phyloP scores from a whole-genome alignment of 2,797 vertebrate genomes.

The Cyprinella venusta region DNA sequence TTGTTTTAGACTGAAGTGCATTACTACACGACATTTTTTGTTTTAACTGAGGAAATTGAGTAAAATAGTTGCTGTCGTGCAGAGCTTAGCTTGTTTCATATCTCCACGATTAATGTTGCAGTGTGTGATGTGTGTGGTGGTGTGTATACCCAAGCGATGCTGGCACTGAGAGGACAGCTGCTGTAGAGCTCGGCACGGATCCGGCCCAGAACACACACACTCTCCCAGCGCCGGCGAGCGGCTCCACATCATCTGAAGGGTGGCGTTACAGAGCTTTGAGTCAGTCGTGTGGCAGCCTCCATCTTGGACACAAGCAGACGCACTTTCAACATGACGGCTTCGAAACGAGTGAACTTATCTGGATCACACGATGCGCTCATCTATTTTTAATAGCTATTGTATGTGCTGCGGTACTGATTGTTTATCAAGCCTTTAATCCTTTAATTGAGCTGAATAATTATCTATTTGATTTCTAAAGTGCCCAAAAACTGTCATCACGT shows the following conservation, averaged over 20 bases:
- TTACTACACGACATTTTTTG: too few species aligned
- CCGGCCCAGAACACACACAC: constrained; percentile 79
- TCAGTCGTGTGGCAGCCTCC: constrained; percentile 80
- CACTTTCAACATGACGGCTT: constrained; percentile 6
- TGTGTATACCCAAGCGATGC: constrained; percentile 59
- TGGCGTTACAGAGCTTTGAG: constrained; percentile 77
- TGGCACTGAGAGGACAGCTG: constrained; percentile 76
- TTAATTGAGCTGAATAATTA: background rate
- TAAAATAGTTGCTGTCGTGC: too few species aligned
- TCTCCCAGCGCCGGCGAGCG: constrained; percentile 75
- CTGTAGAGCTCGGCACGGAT: constrained; percentile 75
- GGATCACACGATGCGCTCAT: background rate
- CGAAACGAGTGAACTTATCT: constrained; percentile 10
- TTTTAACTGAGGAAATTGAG: too few species aligned
- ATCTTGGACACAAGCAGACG: constrained; percentile 72
- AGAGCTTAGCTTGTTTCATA: background rate
- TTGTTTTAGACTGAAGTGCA: background rate
- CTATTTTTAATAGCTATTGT: constrained; percentile 9
- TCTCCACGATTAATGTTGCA: background rate
- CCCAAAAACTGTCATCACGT: background rate
- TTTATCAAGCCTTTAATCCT: background rate
- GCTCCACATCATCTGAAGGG: constrained; percentile 75
- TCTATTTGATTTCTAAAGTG: background rate
- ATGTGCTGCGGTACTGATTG: background rate
- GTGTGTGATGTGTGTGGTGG: constrained; percentile 36